Percentiles rank a stretch among this genome's conserved stretches.
Conservation (phyloP, 1,140 invertebrate species). For the Kradibia gibbosae region DNA sequence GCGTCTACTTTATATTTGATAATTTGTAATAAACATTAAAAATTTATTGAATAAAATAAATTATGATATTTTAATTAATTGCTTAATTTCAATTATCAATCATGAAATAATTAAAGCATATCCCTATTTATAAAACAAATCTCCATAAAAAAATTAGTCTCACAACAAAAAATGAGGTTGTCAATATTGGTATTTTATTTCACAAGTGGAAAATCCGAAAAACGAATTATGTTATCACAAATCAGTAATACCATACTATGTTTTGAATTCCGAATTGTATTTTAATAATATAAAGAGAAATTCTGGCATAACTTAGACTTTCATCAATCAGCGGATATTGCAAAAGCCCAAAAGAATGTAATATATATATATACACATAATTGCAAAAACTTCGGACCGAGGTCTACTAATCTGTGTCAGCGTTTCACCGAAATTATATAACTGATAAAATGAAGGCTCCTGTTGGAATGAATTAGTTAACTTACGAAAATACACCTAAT, state of each 20-base stretch:
- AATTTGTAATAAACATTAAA: too few relatives aligned
- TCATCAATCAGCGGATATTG: slow-evolving; percentile 29
- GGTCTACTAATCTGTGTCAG: slow-evolving; percentile 20
- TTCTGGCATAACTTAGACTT: slow-evolving; percentile 19
- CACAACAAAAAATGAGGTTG: slow-evolving; percentile 6
- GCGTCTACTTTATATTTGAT: too few relatives aligned
- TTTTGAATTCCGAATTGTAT: slow-evolving; percentile 27
- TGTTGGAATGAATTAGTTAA: slow-evolving; percentile 7
- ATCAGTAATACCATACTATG: slow-evolving; percentile 6
- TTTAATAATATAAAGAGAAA: slow-evolving; percentile 31
- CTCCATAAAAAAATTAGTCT: slow-evolving; percentile 4
- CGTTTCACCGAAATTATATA: slow-evolving; percentile 39
- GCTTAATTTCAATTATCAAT: not conserved
- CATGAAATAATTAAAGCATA: slow-evolving; percentile 3
- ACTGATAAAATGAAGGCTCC: slow-evolving; percentile 10
- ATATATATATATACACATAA: slow-evolving; percentile 26
- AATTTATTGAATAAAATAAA: not conserved
- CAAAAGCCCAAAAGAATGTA: slow-evolving; percentile 26
- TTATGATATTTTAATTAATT: slow-evolving; percentile 26
- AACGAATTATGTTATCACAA: slow-evolving; percentile 11
- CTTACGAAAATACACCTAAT: not conserved
- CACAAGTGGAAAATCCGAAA: slow-evolving; percentile 14
- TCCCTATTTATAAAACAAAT: slow-evolving; percentile 19
- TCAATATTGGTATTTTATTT: slow-evolving; percentile 22
- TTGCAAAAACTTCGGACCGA: slow-evolving; percentile 32